phyloP scores from a whole-genome alignment of 2,113 vertebrate genomes.

The Phoenicopterus ruber region DNA sequence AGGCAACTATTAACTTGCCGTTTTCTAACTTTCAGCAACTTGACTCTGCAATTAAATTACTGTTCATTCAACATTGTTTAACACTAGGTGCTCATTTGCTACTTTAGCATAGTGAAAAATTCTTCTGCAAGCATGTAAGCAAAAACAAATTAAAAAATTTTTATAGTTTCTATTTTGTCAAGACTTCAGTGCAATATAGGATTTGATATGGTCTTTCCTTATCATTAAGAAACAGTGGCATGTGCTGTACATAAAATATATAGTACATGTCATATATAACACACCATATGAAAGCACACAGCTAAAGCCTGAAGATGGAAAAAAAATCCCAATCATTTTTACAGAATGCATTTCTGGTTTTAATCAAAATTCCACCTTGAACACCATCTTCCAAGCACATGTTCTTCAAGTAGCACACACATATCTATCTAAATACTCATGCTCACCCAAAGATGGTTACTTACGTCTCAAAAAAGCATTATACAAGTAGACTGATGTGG shows the following conservation, averaged over 20 bases:
- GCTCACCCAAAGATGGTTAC: not conserved
- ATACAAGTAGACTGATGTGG: not conserved
- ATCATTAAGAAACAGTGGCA: not conserved
- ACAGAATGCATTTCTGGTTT: not conserved
- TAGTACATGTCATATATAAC: not conserved
- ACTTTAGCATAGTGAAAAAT: not conserved
- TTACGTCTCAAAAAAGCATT: not conserved
- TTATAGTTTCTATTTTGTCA: not conserved
- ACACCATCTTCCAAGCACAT: not conserved
- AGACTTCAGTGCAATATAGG: not conserved
- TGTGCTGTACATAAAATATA: not conserved
- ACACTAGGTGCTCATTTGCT: not conserved
- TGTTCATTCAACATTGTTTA: not conserved
- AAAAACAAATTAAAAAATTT: not conserved
- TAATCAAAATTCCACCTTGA: not conserved
- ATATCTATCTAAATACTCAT: not conserved
- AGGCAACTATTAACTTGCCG: not conserved
- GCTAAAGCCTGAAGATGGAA: not conserved
- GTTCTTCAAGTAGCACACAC: not conserved
- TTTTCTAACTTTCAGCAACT: not conserved
- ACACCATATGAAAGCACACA: not conserved
- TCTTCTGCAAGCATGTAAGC: not conserved
- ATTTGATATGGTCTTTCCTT: not conserved
- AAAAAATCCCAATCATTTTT: not conserved
- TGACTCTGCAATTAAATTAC: not conserved